Base-by-base conservation (phyloP, 2,113 vertebrate genomes). In the Lagopus muta region DNA sequence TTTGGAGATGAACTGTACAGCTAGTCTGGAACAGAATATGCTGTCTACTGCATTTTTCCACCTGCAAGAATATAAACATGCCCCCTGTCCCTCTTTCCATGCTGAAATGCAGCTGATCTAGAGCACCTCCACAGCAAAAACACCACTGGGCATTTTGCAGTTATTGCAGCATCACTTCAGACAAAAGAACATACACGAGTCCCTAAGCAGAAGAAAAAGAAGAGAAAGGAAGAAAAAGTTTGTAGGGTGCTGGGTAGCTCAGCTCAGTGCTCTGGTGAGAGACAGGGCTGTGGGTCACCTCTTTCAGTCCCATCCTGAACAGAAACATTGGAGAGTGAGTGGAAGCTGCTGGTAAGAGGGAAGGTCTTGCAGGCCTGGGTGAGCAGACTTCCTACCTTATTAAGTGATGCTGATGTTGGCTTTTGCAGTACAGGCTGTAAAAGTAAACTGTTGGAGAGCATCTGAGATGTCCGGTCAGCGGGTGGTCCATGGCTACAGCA, bases 21-120 rank as follows among this genome's bases (percentile, higher is more conserved):
- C 78, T 77, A 85, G 40, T n/a, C 82, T 92, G 88, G 89, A 89
- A 94, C 52, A 90, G 94, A 96, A 94, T 95, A 93, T 94, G 90
- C 92, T 94, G 71, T 86, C 84, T 92, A 45, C 76, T 92, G 83
- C 89, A 89, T 94, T 94, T 93, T 91, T 77, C 90, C 88, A 84
- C 89, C 91, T 17, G 0, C 72, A 88, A 92, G 30, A 48, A 55
- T 62, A 86, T 82, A 90, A 88, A 92, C 84, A 55, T 78, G 47
- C 40, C 79, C 89, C 78, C 69, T 88, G 27, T 6, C 32, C 77
- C n/a, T 8, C 64, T 93, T 92, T 84, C 34, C 30, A 94, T 55
- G 55, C 57, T 89, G 82, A 94, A 95, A 92, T 52, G 78, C 50
- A 94, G 66, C 80, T 96, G 94, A 96, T 88, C 62, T 58, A 89